These are phyloP conservation scores for Malurus cyaneus DNA, from an alignment of 2,113 vertebrate genomes.

Conservation along the genomic window DNA sequence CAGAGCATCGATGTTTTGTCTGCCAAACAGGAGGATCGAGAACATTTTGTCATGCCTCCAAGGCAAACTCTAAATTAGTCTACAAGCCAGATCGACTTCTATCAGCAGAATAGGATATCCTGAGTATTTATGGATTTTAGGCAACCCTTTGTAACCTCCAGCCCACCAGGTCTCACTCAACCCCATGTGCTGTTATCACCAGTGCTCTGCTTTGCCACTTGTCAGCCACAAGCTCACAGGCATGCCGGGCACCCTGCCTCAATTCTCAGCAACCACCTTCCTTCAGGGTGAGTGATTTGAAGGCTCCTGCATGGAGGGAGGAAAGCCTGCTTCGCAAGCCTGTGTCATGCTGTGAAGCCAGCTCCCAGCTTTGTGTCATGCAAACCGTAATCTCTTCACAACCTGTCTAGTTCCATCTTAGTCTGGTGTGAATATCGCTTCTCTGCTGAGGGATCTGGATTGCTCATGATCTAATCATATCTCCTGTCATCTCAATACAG, in stretches of 20 bases:
- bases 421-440: conserved; percentile 22
- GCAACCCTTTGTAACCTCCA: background rate
- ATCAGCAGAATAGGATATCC: background rate
- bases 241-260: background rate
- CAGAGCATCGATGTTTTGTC: background rate
- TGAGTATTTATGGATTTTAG: background rate
- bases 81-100: background rate
- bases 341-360: background rate
- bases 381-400: conserved; percentile 61
- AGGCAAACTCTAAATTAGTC: background rate
- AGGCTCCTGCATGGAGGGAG: background rate
- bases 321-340: background rate
- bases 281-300: conserved; percentile 25
- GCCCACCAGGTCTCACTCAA: background rate
- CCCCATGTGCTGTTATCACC: background rate
- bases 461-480: conserved; percentile 58
- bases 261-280: conserved; percentile 5
- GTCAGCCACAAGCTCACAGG: background rate
- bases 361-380: conserved; percentile 54
- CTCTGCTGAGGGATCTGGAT: conserved; percentile 36
- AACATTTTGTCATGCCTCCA: background rate
- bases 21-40: background rate
- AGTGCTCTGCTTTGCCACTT: background rate
- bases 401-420: conserved; percentile 60
- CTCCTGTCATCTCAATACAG: conserved; percentile 44